Conservation (phyloP, 2,888 invertebrate genomes). For the Cataglyphis rosenhaueri region DNA sequence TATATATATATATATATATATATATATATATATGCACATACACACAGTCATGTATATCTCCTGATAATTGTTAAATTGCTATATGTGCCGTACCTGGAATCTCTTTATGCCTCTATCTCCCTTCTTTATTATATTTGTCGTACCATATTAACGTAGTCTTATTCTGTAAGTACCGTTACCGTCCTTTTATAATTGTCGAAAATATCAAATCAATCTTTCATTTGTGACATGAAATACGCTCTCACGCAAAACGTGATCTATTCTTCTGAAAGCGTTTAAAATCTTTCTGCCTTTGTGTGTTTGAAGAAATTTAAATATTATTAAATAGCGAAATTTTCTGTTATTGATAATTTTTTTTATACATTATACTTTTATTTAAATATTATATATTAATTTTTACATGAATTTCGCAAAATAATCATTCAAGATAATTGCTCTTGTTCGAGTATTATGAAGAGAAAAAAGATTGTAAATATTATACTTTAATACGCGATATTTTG, state of each 20-base stretch:
- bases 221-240: background rate
- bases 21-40: constrained; percentile 30
- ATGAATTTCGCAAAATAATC: background rate
- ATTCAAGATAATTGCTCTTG: background rate
- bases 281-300: background rate
- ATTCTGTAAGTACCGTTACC: constrained; percentile 26
- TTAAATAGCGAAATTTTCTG: background rate
- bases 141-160: constrained; percentile 54
- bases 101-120: constrained; percentile 70
- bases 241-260: background rate
- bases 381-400: background rate
- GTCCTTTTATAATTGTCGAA: background rate
- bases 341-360: background rate
- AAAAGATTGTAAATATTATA: background rate
- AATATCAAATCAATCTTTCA: background rate
- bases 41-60: constrained; percentile 76
- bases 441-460: background rate
- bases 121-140: constrained; percentile 67
- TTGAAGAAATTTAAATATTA: constrained; percentile 8
- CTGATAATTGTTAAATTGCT: constrained; percentile 82
- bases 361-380: background rate
- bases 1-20: constrained; percentile 35
- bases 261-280: background rate
- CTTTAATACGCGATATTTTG: background rate
- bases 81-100: constrained; percentile 79